Evolutionary conservation across 2,888 invertebrate genomes (phyloP).

Genomic region (Lamproptera curius): DNA sequence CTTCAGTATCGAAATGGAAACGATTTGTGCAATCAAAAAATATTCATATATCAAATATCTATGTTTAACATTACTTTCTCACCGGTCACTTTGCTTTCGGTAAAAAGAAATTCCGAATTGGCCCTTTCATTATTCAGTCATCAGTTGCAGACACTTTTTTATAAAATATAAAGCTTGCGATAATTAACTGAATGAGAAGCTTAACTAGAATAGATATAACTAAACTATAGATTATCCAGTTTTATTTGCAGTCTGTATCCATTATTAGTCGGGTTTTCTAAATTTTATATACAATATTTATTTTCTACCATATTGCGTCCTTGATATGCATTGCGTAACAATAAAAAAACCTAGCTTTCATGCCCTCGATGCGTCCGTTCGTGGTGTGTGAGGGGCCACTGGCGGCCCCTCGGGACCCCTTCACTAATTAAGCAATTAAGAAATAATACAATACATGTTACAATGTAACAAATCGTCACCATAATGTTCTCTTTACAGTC

Average conservation of each 20-base stretch:
- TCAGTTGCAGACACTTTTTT: slow-evolving; percentile 52
- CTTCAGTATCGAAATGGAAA: slow-evolving; percentile 47
- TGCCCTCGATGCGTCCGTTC: slow-evolving; percentile 61
- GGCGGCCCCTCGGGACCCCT: slow-evolving; percentile 43
- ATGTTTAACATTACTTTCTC: slow-evolving; percentile 38
- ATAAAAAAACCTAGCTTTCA: slow-evolving; percentile 76
- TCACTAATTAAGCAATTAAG: slow-evolving; percentile 70
- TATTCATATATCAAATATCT: slow-evolving; percentile 42
- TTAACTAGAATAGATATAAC: slow-evolving; percentile 73
- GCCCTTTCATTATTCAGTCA: slow-evolving; percentile 70
- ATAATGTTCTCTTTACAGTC: slow-evolving; percentile 68
- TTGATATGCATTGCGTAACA: slow-evolving; percentile 79
- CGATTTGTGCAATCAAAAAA: slow-evolving; percentile 59
- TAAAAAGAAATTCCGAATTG: slow-evolving; percentile 58
- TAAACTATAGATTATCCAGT: slow-evolving; percentile 72
- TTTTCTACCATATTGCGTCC: slow-evolving; percentile 78
- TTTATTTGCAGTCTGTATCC: slow-evolving; percentile 70
- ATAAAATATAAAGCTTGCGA: slow-evolving; percentile 70
- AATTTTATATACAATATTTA: slow-evolving; percentile 76
- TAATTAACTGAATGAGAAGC: slow-evolving; percentile 68
- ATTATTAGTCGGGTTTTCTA: slow-evolving; percentile 67
- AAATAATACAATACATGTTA: slow-evolving; percentile 66
- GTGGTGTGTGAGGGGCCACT: slow-evolving; percentile 40
- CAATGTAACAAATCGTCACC: slow-evolving; percentile 64
- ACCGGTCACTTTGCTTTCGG: slow-evolving; percentile 31